Conservation (phyloP, 2,888 invertebrate genomes). For the Blastobasis adustella region DNA sequence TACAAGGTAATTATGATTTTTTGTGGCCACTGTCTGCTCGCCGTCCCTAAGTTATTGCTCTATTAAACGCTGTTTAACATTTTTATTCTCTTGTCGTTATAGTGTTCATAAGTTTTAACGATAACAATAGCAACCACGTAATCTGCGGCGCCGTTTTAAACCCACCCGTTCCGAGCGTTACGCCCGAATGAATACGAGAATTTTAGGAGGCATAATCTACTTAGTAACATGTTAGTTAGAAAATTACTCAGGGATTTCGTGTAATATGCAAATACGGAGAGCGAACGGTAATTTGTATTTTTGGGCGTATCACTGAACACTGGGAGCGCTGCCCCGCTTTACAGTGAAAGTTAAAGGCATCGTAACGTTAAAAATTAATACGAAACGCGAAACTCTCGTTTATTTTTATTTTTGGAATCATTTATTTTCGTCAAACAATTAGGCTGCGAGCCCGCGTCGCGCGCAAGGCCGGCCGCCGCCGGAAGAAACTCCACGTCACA, state of each 20-base stretch:
- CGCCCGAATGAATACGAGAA: slow-evolving; percentile 11
- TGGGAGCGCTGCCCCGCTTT: slow-evolving; percentile 33
- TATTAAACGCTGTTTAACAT: slow-evolving; percentile 37
- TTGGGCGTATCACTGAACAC: slow-evolving; percentile 23
- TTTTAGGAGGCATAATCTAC: slow-evolving; percentile 10
- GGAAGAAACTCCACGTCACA: slow-evolving; percentile 63
- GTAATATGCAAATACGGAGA: slow-evolving; percentile 25
- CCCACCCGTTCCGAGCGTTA: slow-evolving; percentile 5
- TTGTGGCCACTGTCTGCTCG: slow-evolving; percentile 40
- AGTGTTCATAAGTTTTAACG: slow-evolving; percentile 1
- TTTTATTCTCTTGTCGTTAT: slow-evolving; percentile 15
- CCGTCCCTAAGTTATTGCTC: slow-evolving; percentile 43
- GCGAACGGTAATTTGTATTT: slow-evolving; percentile 24
- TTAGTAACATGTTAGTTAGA: slow-evolving; percentile 6
- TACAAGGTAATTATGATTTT: slow-evolving; percentile 50
- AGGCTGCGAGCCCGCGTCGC: slow-evolving; percentile 51
- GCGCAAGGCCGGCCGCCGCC: slow-evolving; percentile 45
- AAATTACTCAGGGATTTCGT: slow-evolving; percentile 13
- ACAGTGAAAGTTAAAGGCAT: slow-evolving; percentile 42
- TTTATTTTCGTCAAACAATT: slow-evolving; percentile 74
- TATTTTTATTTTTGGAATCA: slow-evolving; percentile 69
- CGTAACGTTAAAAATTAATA: slow-evolving; percentile 57
- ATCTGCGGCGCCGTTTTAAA: slow-evolving; percentile 1
- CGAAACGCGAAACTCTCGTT: slow-evolving; percentile 66
- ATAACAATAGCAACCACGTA: slow-evolving; percentile 5